Evolutionary conservation across 2,888 invertebrate genomes (phyloP), one percentile per base, ranked within the genome.

Genomic region (Macroteleia sp.): DNA sequence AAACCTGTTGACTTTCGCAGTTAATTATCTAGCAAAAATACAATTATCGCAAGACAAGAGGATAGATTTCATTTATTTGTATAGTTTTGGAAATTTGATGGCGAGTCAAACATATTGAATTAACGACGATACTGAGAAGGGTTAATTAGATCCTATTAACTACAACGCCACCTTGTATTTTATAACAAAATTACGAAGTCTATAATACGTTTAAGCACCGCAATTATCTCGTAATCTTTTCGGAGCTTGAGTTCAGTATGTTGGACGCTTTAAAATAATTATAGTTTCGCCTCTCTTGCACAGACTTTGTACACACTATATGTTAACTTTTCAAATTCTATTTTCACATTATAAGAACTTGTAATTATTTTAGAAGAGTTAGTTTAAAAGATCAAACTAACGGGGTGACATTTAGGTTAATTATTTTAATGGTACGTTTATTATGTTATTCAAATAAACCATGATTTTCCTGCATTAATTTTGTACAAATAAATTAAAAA

Each of bases 181-280:
- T 52, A 44, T 59, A 74, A 57, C 48, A 4, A 39, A 66, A 66
- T 74, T 74, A 44, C 52, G 8, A 64, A 73, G 57, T 57, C 52
- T 50, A 57, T 73, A 73, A 73, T 57, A 36, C 57, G 32, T 30
- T 64, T 50, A 73, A 64, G 17, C 57, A 48, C 62, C 62, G 52
- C 71, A 73, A 62, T 73, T 73, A 73, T 41, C 62, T 52, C 48
- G 41, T 59, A n/a, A n/a, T n/a, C n/a, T n/a, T n/a, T n/a, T n/a
- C 52, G 19, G 10, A 61, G 59, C 52, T 67, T 9, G 52, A 34
- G 52, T 52, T 52, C 52, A 34, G 52, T 50, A 44, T 52, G 59
- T 59, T 22, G 25, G 52, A 19, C 52, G 52, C 44, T 70, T 70
- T 70, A 69, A 70, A 70, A 70, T 70, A 61, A 61, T 70, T 70